Base-by-base conservation (phyloP, 1,140 invertebrate species). In the Melitaea cinxia region DNA sequence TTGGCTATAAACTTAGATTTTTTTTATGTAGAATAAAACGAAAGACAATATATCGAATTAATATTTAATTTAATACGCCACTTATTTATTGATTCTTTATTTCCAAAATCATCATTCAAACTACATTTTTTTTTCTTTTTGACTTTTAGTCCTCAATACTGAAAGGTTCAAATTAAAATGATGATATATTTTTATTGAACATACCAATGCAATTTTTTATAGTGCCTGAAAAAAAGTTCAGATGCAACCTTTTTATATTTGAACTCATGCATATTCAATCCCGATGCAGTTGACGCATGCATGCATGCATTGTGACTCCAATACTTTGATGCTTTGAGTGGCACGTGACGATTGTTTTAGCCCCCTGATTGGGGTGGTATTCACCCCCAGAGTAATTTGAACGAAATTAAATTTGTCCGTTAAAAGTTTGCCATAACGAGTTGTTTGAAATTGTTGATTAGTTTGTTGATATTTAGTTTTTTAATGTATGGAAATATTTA, bases 301-400 rank as follows among this genome's bases (percentile, higher is more conserved):
- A 57, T 57, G 24, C 39, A 57, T 47, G 55, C 55, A 57, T 57
- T 57, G 55, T 57, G 39, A 57, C 55, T 57, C 55, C 55, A 57
- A 57, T 57, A 57, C 55, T 57, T 57, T 57, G 55, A 57, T 45
- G 55, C 55, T 57, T 57, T 57, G 55, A 57, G 55, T 57, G 55
- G 55, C 55, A 45, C 39, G 39, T 45, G 39, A 45, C 39, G 39
- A 45, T 45, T 45, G 39, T 45, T 45, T 45, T 45, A 45, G 39
- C 39, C 39, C 33, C 39, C 17, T 19, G 39, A 45, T 45, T 17
- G 10, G 39, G 39, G 39, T 45, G 39, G 39, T 6, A 17, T 45
- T 17, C 4, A 45, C 14, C 24, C 12, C 15, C 9, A 26, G 4
- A 14, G 14, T 2, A n/a, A 19, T 26, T 28, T 52, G 49, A 26